Conservation (phyloP, 2,888 invertebrate species). For the Dynastes tityus region DNA sequence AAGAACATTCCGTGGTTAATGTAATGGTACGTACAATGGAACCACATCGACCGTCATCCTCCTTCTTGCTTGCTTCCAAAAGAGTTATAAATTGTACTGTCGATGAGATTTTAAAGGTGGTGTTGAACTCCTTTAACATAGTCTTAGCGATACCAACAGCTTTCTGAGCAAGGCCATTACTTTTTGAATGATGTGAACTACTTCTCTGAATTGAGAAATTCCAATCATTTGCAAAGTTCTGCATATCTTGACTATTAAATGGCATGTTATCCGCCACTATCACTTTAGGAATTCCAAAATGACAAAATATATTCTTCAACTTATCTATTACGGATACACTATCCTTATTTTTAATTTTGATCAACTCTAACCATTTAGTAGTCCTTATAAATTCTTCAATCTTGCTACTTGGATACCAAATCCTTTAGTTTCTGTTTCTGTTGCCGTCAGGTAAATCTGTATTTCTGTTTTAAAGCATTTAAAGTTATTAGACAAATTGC, state of each 20-base stretch:
- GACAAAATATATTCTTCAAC: slow-evolving; percentile 8
- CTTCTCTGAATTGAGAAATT: slow-evolving; percentile 20
- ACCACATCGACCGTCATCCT: no score
- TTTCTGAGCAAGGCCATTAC: slow-evolving; percentile 6
- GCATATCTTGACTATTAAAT: slow-evolving; percentile 8
- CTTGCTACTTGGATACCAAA: slow-evolving; percentile 2
- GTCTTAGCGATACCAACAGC: neutral
- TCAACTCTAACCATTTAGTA: neutral
- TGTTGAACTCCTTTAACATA: neutral
- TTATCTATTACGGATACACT: neutral
- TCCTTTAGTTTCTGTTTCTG: slow-evolving; percentile 5
- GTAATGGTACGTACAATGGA: no score
- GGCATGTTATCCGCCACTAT: slow-evolving; percentile 16
- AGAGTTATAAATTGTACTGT: no score
- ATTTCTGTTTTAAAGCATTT: no score
- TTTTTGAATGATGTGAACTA: neutral
- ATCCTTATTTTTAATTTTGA: slow-evolving; percentile 7
- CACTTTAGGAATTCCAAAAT: slow-evolving; percentile 12
- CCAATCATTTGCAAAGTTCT: slow-evolving; percentile 19
- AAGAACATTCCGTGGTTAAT: no score
- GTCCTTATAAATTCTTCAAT: slow-evolving; percentile 22
- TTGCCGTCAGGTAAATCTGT: neutral
- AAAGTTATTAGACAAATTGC: no score
- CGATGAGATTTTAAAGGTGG: no score
- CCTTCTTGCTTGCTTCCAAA: no score